phyloP scores from a whole-genome alignment of 2,888 invertebrate genomes.

The Deilephila porcellus region DNA sequence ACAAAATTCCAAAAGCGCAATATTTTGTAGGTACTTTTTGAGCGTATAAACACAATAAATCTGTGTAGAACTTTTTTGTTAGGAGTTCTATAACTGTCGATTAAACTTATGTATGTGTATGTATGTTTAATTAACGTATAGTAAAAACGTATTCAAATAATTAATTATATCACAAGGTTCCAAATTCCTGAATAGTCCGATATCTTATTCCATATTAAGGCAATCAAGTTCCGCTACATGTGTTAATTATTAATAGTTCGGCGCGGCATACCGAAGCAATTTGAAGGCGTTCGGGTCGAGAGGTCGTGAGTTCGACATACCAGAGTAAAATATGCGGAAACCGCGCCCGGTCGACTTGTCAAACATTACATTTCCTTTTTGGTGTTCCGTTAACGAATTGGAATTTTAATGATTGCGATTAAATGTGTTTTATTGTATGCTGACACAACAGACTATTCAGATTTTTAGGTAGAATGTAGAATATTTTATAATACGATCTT shows the following conservation, averaged over 20 bases:
- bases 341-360: conserved; percentile 43
- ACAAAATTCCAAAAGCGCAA: too few species aligned
- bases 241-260: conserved; percentile 59
- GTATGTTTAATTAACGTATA: too few species aligned
- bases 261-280: conserved; percentile 66
- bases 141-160: too few species aligned
- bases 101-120: too few species aligned
- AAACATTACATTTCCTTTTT: conserved; percentile 40
- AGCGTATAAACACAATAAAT: too few species aligned
- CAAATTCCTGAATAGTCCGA: neutral
- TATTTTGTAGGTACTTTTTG: too few species aligned
- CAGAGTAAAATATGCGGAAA: conserved; percentile 74
- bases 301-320: conserved; percentile 62
- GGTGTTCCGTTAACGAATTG: conserved; percentile 31
- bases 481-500: too few species aligned
- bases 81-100: too few species aligned
- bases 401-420: neutral
- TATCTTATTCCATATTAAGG: conserved; percentile 42
- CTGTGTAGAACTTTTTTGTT: too few species aligned
- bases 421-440: neutral
- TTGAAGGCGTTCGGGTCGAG: conserved; percentile 48
- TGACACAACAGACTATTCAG: too few species aligned
- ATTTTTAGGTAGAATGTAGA: too few species aligned
- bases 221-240: conserved; percentile 55
- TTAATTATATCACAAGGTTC: too few species aligned